These are phyloP conservation scores for Drosophila ohnishii DNA, from an alignment of 1,140 invertebrate genomes.

Conservation along the genomic window DNA sequence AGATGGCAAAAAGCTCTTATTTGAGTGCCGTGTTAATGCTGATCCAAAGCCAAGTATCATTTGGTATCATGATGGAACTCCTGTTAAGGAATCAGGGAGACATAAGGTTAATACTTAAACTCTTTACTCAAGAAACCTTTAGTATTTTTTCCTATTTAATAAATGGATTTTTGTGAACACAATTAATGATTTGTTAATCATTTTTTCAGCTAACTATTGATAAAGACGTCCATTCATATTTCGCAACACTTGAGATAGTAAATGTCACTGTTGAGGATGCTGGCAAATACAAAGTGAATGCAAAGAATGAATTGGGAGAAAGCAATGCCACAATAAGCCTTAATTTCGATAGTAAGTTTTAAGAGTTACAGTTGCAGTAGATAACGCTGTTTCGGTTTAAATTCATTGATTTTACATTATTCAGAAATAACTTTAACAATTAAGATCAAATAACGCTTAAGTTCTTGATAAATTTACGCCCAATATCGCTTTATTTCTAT, in stretches of 20 bases:
- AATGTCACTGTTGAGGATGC: conserved; percentile 98
- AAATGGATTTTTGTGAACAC: neutral
- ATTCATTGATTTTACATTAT: conserved; percentile 2
- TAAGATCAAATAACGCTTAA: conserved; percentile 10
- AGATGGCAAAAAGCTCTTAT: conserved; percentile 96
- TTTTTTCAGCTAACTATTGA: conserved; percentile 90
- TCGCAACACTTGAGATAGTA: conserved; percentile 95
- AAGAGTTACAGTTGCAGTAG: neutral
- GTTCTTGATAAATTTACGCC: neutral
- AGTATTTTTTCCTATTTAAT: neutral
- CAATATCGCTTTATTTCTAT: conserved; percentile 1
- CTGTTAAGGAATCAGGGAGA: conserved; percentile 90
- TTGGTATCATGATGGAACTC: conserved; percentile 94
- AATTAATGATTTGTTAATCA: neutral
- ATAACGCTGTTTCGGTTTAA: neutral
- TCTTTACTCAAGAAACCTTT: neutral
- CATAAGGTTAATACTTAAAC: conserved; percentile 88
- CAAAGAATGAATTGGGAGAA: conserved; percentile 97
- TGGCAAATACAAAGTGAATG: conserved; percentile 98
- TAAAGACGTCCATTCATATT: conserved; percentile 96
- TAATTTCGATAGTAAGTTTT: conserved; percentile 97
- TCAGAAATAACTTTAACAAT: conserved; percentile 9
- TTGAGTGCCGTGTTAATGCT: conserved; percentile 97
- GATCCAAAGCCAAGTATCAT: conserved; percentile 95
- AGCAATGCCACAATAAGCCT: conserved; percentile 97